A percentile compares a stretch with the other conserved stretches of the same genome.
Conservation (phyloP, 2,888 invertebrate genomes). For the Sceliomorpha sp. region DNA sequence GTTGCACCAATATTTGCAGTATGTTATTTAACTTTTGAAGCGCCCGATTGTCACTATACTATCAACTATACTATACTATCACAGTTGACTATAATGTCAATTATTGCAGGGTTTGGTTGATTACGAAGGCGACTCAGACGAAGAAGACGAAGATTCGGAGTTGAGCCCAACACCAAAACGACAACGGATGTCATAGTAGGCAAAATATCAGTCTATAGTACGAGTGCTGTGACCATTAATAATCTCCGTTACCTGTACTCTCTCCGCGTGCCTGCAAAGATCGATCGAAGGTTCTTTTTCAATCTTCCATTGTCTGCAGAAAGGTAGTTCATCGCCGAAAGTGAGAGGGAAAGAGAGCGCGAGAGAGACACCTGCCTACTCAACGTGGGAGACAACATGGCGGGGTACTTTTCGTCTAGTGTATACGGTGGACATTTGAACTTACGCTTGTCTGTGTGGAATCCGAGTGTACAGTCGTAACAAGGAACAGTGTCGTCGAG, state of each 20-base stretch:
- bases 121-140: conserved; percentile 98
- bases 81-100: background rate
- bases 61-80: too few relatives aligned
- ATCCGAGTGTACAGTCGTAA: conserved; percentile 68
- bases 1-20: too few relatives aligned
- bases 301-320: conserved; percentile 21
- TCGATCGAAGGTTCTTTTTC: conserved; percentile 21
- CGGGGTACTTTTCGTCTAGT: conserved; percentile 50
- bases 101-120: conserved; percentile 92
- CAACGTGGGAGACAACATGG: conserved; percentile 43
- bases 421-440: conserved; percentile 69
- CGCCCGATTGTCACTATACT: too few relatives aligned
- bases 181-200: conserved; percentile 88
- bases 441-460: conserved; percentile 69
- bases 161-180: conserved; percentile 86
- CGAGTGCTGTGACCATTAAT: conserved; percentile 69
- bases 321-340: conserved; percentile 34
- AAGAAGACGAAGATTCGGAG: conserved; percentile 90
- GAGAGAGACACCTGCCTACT: background rate
- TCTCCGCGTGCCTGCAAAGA: conserved; percentile 29
- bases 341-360: conserved; percentile 12
- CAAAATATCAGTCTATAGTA: conserved; percentile 67
- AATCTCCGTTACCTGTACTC: conserved; percentile 63
- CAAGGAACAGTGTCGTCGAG: conserved; percentile 52
- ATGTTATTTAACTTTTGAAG: too few relatives aligned